A percentile compares a stretch with the other conserved stretches of the same genome.
Conservation (phyloP, 2,797 vertebrate genomes). For the Lycodopsis pacificus region DNA sequence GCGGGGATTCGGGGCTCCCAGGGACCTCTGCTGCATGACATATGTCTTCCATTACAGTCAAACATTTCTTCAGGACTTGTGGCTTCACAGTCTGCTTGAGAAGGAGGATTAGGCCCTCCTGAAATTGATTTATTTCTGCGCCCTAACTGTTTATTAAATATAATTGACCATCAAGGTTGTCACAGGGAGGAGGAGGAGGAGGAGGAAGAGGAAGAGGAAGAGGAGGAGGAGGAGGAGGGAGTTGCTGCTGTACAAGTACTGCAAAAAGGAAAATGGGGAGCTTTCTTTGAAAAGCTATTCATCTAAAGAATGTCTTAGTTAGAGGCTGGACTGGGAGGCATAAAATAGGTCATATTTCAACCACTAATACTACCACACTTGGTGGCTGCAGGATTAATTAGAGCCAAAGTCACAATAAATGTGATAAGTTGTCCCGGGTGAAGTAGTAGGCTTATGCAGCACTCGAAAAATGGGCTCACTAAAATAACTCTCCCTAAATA, state of each 20-base stretch:
- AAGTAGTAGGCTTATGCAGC: slow-evolving; percentile 47
- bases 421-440: slow-evolving; percentile 61
- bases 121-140: slow-evolving; percentile 86
- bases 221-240: slow-evolving; percentile 50
- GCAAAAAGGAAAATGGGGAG: slow-evolving; percentile 62
- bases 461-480: slow-evolving; percentile 31
- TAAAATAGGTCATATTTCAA: slow-evolving; percentile 77
- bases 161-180: slow-evolving; percentile 88
- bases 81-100: slow-evolving; percentile 83
- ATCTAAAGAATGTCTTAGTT: slow-evolving; percentile 75
- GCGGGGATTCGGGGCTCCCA: slow-evolving; percentile 50
- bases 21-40: slow-evolving; percentile 75
- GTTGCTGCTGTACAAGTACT: slow-evolving; percentile 61
- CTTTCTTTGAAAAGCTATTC: slow-evolving; percentile 76
- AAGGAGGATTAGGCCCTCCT: slow-evolving; percentile 82
- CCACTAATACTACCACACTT: slow-evolving; percentile 68
- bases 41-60: slow-evolving; percentile 85
- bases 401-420: slow-evolving; percentile 68
- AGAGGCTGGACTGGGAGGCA: slow-evolving; percentile 66
- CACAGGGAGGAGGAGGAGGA: slow-evolving; percentile 59
- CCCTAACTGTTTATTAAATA: slow-evolving; percentile 88
- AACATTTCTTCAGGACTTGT: slow-evolving; percentile 83
- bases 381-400: slow-evolving; percentile 73
- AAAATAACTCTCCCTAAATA: slow-evolving; percentile 52
- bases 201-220: slow-evolving; percentile 42